These are phyloP conservation scores for Rhyacophila brunnea DNA, from an alignment of 1,140 invertebrate species.

Conservation along the genomic window DNA sequence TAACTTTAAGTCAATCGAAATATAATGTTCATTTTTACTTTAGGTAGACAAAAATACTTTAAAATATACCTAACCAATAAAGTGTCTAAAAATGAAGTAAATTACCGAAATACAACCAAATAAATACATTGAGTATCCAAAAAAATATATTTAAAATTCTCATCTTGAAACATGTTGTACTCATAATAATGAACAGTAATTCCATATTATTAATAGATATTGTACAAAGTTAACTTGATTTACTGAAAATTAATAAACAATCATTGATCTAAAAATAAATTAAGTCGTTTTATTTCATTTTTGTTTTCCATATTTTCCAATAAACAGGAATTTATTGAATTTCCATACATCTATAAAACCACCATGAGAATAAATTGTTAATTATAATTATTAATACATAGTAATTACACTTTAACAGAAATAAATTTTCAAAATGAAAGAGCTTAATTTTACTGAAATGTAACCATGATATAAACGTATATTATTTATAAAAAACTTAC, in stretches of 20 bases:
- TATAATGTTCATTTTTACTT: not conserved
- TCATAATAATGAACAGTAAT: conserved; percentile 18
- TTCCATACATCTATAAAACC: too few species aligned
- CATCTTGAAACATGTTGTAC: conserved; percentile 8
- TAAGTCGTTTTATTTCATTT: not conserved
- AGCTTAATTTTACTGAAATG: too few species aligned
- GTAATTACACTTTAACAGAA: too few species aligned
- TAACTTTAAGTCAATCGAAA: not conserved
- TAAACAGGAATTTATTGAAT: too few species aligned
- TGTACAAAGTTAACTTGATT: conserved; percentile 33
- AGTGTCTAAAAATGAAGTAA: conserved; percentile 7
- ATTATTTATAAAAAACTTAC: too few species aligned
- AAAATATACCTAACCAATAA: not conserved
- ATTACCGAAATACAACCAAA: not conserved
- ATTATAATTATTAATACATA: too few species aligned
- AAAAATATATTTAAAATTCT: conserved; percentile 7
- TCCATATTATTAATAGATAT: conserved; percentile 22
- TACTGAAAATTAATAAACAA: conserved; percentile 34
- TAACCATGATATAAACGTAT: too few species aligned
- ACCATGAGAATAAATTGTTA: too few species aligned
- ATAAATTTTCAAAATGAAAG: too few species aligned
- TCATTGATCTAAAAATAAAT: conserved; percentile 30
- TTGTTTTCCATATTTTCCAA: too few species aligned
- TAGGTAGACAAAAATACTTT: not conserved
- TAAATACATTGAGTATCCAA: conserved; percentile 5